These are phyloP conservation scores for Homarus americanus DNA, from an alignment of 1,140 invertebrate genomes.

Conservation along the genomic window DNA sequence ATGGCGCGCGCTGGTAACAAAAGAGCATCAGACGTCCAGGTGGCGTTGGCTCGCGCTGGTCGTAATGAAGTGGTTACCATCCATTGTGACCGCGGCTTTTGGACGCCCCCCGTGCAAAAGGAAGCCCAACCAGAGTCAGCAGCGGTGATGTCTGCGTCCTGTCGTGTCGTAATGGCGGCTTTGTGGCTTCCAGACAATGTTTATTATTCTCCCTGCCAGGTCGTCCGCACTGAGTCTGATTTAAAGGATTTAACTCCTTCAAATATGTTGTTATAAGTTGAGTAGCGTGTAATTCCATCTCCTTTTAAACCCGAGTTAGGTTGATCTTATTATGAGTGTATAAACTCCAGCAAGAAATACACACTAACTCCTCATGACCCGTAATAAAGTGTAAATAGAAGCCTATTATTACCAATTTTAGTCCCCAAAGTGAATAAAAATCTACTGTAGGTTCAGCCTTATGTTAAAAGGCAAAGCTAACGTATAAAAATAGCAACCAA, in stretches of 20 bases:
- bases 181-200: slow-evolving; percentile 46
- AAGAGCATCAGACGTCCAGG: slow-evolving; percentile 27
- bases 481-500: no score
- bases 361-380: no score
- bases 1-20: slow-evolving; percentile 14
- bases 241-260: neutral
- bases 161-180: slow-evolving; percentile 31
- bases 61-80: slow-evolving; percentile 43
- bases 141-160: slow-evolving; percentile 24
- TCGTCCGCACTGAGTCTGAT: neutral
- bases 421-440: no score
- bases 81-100: slow-evolving; percentile 3
- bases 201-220: slow-evolving; percentile 12
- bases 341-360: no score
- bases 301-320: no score
- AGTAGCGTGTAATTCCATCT: neutral
- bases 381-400: no score
- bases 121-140: neutral
- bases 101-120: slow-evolving; percentile 16
- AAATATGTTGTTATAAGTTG: neutral
- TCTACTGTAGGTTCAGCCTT: no score
- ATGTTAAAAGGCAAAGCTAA: no score
- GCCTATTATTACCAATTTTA: no score
- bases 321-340: no score
- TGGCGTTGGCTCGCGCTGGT: slow-evolving; percentile 27